phyloP scores from a whole-genome alignment of 2,888 invertebrate genomes.

The Ceramica pisi region DNA sequence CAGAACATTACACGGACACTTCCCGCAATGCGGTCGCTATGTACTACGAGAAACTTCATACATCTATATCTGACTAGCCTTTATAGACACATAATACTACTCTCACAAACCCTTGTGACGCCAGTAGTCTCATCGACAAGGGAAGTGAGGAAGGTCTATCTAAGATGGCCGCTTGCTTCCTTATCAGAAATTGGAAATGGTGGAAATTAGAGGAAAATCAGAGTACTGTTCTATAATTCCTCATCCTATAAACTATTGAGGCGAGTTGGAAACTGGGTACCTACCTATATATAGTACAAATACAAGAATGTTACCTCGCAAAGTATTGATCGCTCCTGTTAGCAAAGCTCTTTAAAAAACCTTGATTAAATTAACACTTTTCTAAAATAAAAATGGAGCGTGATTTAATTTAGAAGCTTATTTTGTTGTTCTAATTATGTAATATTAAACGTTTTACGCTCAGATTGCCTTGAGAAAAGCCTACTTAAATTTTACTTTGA shows the following conservation, averaged over 20 bases:
- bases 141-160: slow-evolving; percentile 27
- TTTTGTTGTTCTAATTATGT: slow-evolving; percentile 42
- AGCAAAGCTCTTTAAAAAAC: background rate
- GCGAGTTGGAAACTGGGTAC: background rate
- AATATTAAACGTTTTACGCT: slow-evolving; percentile 33
- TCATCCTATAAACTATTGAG: slow-evolving; percentile 30
- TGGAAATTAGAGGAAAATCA: slow-evolving; percentile 75
- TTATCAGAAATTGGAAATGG: slow-evolving; percentile 70
- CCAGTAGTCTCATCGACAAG: slow-evolving; percentile 5
- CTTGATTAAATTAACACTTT: slow-evolving; percentile 26
- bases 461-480: slow-evolving; percentile 16
- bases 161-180: slow-evolving; percentile 63
- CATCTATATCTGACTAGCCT: slow-evolving; percentile 54
- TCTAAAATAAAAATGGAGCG: slow-evolving; percentile 11
- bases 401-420: slow-evolving; percentile 30
- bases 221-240: slow-evolving; percentile 58
- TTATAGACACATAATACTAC: slow-evolving; percentile 29
- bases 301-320: background rate
- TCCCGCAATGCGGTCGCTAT: slow-evolving; percentile 74
- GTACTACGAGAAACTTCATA: slow-evolving; percentile 68
- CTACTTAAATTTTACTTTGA: slow-evolving; percentile 27
- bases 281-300: background rate
- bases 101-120: slow-evolving; percentile 2
- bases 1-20: slow-evolving; percentile 59
- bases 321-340: background rate